A percentile compares a stretch with the other conserved stretches of the same genome.
These are phyloP conservation scores for Corvus hawaiiensis DNA, from an alignment of 2,113 vertebrate species.

Conservation along the genomic window DNA sequence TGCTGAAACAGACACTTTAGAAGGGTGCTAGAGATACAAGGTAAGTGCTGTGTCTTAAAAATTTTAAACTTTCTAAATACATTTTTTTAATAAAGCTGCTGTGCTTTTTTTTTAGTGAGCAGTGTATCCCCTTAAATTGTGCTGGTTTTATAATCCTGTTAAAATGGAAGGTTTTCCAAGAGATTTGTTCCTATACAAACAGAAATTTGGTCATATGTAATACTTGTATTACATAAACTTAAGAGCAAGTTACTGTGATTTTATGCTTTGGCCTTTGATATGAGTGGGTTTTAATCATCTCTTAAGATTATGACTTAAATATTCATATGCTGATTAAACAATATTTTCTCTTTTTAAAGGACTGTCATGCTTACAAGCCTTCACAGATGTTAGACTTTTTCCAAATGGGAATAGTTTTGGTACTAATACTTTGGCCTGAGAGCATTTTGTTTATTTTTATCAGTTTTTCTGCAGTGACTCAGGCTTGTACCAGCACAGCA, in stretches of 20 bases:
- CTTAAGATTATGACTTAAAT: background rate
- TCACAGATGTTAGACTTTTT: background rate
- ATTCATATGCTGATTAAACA: background rate
- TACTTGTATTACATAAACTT: background rate
- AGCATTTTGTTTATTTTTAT: background rate
- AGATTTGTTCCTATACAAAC: background rate
- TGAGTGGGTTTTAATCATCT: background rate
- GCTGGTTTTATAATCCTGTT: background rate
- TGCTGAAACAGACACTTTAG: conserved; percentile 61
- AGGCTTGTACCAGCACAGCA: background rate
- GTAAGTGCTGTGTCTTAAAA: conserved; percentile 9
- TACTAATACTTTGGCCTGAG: background rate
- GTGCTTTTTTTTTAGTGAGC: background rate
- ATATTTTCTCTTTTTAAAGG: background rate
- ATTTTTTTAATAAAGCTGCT: background rate
- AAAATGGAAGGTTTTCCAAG: background rate
- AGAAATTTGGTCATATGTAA: background rate
- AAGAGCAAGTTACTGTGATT: background rate
- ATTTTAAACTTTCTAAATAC: background rate
- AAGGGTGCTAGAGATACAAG: conserved; percentile 6
- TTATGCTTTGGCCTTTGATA: background rate
- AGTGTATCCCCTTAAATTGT: background rate
- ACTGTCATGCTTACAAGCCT: background rate
- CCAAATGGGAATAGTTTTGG: background rate
- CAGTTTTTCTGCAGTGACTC: background rate